Evolutionary conservation across 2,888 invertebrate genomes (phyloP).

Genomic region (Eupithecia exiguata): DNA sequence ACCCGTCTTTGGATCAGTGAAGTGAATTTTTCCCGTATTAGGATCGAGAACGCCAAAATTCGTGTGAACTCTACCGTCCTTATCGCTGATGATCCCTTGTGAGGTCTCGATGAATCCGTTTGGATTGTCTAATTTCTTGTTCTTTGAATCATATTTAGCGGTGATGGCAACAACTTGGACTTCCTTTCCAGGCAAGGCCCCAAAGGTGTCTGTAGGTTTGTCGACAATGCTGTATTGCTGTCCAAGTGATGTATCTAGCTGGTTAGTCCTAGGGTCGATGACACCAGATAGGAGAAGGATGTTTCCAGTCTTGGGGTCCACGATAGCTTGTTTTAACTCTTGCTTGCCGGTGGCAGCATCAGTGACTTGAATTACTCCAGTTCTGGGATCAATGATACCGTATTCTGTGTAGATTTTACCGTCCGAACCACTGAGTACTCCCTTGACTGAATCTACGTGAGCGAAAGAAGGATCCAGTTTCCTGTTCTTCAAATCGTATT

Average conservation of each 20-base stretch:
- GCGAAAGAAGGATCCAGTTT: constrained; percentile 82
- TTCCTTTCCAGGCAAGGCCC: constrained; percentile 71
- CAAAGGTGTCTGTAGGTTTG: constrained; percentile 80
- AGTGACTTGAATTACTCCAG: constrained; percentile 77
- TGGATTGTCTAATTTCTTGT: constrained; percentile 83
- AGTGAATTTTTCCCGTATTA: constrained; percentile 82
- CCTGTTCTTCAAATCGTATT: constrained; percentile 82
- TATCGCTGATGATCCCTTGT: constrained; percentile 85
- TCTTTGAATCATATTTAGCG: constrained; percentile 84
- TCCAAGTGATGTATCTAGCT: constrained; percentile 82
- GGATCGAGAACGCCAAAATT: constrained; percentile 86
- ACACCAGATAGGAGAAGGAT: constrained; percentile 82
- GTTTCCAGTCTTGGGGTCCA: constrained; percentile 82
- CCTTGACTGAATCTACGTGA: constrained; percentile 77
- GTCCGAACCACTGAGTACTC: constrained; percentile 82
- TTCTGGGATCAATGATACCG: constrained; percentile 85
- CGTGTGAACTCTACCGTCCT: constrained; percentile 87
- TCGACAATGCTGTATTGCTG: constrained; percentile 85
- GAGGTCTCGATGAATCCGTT: constrained; percentile 82
- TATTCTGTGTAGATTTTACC: constrained; percentile 86
- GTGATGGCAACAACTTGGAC: constrained; percentile 85
- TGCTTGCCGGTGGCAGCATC: constrained; percentile 75
- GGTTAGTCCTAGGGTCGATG: constrained; percentile 84
- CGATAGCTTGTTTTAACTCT: constrained; percentile 71
- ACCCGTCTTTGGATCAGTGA: constrained; percentile 85